phyloP scores from a whole-genome alignment of 2,888 invertebrate species.

The Coenonympha glycerion region DNA sequence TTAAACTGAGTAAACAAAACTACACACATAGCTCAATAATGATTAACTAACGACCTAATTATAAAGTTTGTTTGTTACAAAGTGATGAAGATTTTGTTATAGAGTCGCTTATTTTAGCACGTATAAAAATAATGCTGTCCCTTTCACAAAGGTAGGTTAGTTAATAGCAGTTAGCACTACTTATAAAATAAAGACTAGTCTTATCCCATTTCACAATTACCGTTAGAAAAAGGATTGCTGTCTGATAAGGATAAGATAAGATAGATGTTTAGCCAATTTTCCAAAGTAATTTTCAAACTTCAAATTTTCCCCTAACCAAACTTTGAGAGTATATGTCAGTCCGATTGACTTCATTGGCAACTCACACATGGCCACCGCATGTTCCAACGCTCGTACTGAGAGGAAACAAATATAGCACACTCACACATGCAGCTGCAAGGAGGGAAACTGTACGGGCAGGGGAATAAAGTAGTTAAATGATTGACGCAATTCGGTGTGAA shows the following conservation, averaged over 20 bases:
- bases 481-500: slow-evolving; percentile 64
- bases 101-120: no score
- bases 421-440: slow-evolving; percentile 41
- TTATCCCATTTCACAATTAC: no score
- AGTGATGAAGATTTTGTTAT: no score
- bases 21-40: slow-evolving; percentile 10
- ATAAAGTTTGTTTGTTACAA: slow-evolving; percentile 5
- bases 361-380: slow-evolving; percentile 65
- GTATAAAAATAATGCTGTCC: no score
- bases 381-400: slow-evolving; percentile 53
- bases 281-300: slow-evolving; percentile 6
- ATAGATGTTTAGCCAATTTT: no score
- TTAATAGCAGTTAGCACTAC: no score
- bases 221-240: no score
- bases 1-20: not conserved
- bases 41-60: slow-evolving; percentile 14
- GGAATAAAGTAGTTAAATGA: slow-evolving; percentile 59
- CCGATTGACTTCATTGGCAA: slow-evolving; percentile 69
- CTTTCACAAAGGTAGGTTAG: slow-evolving; percentile 13
- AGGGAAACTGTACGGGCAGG: slow-evolving; percentile 58
- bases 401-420: slow-evolving; percentile 70
- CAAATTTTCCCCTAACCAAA: slow-evolving; percentile 25
- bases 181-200: no score
- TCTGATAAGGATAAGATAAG: no score
- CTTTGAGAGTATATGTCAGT: slow-evolving; percentile 57